Conservation (phyloP, 2,888 invertebrate genomes). For the Antheraea assamensis region DNA sequence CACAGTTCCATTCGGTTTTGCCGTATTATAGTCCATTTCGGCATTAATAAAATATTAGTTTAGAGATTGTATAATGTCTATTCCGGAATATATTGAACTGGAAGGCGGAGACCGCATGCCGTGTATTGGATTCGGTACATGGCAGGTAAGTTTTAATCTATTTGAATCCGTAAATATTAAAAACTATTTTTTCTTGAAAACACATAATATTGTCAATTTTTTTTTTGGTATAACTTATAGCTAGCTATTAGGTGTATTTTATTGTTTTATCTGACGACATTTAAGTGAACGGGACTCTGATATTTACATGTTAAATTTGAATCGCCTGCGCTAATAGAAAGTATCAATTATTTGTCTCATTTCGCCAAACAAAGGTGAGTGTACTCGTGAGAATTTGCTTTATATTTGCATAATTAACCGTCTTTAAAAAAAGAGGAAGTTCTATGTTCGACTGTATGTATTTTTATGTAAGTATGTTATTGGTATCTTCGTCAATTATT, state of each 20-base stretch:
- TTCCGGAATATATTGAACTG: conserved; percentile 59
- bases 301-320: background rate
- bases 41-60: conserved; percentile 24
- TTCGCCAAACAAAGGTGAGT: conserved; percentile 19
- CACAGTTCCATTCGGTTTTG: conserved; percentile 35
- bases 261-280: background rate
- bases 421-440: no score
- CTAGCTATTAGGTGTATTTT: background rate
- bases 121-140: conserved; percentile 89
- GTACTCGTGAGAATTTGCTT: conserved; percentile 29
- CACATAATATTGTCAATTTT: background rate
- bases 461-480: no score
- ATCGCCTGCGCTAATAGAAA: background rate
- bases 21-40: conserved; percentile 20
- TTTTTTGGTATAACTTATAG: background rate
- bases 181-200: background rate
- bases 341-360: conserved; percentile 12
- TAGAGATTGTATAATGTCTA: conserved; percentile 47
- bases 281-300: background rate
- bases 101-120: conserved; percentile 85
- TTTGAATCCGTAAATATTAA: background rate
- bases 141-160: conserved; percentile 84
- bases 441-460: no score
- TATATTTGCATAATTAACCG: conserved; percentile 13
- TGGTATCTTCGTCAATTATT: no score